Conservation (phyloP, 1,140 invertebrate genomes). For the Camponotus floridanus region DNA sequence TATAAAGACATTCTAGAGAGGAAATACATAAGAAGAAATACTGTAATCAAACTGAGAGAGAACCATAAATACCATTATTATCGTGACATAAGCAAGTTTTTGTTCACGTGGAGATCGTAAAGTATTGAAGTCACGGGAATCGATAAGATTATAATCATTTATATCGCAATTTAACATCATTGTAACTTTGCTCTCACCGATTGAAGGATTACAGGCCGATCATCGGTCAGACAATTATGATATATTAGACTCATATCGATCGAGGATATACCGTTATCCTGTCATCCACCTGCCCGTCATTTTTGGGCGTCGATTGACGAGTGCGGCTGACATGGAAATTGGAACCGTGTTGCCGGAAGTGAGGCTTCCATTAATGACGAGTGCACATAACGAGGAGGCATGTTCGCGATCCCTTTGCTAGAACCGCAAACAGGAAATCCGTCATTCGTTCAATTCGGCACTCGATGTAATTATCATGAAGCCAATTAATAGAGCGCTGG, state of each 20-base stretch:
- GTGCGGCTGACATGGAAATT: slow-evolving; percentile 61
- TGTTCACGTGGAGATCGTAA: not conserved
- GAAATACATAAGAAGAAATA: not conserved
- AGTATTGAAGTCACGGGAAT: not conserved
- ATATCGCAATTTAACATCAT: not conserved
- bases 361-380: slow-evolving; percentile 56
- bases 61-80: not conserved
- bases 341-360: slow-evolving; percentile 72
- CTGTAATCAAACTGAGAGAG: not conserved
- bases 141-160: not conserved
- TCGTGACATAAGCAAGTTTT: not conserved
- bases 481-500: slow-evolving; percentile 38
- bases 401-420: not conserved
- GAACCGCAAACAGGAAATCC: slow-evolving; percentile 30
- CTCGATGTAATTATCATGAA: slow-evolving; percentile 40
- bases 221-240: too few species aligned
- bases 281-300: slow-evolving; percentile 18
- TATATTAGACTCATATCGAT: slow-evolving; percentile 7
- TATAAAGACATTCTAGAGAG: not conserved
- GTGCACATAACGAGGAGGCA: slow-evolving; percentile 33
- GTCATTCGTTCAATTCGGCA: slow-evolving; percentile 32
- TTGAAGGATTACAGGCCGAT: not conserved
- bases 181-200: slow-evolving; percentile 15
- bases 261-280: slow-evolving; percentile 59
- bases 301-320: slow-evolving; percentile 53